Conservation (phyloP, 2,113 vertebrate genomes). For the Colistium nudipinnis region DNA sequence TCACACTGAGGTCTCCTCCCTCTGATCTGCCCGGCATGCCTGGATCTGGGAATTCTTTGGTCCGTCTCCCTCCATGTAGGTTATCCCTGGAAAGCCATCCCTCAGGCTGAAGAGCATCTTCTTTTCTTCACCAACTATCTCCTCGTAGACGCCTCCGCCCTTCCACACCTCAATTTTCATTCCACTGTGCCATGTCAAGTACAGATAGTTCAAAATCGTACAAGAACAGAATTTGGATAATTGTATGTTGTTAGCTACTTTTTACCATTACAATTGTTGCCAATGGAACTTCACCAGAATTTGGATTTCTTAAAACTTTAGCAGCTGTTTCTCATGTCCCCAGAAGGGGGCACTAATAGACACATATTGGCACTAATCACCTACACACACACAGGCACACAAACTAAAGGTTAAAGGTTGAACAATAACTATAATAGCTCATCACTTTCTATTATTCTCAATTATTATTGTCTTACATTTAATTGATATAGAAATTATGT, state of each 20-base stretch:
- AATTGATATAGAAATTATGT: too few species aligned
- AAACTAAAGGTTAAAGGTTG: not conserved
- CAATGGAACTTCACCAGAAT: not conserved
- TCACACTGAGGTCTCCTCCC: constrained; percentile 56
- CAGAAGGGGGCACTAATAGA: constrained; percentile 5
- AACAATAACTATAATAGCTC: too few species aligned
- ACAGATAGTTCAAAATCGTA: not conserved
- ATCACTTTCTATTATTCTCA: too few species aligned
- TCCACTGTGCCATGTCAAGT: not conserved
- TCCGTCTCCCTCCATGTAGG: constrained; percentile 59
- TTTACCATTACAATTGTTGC: not conserved
- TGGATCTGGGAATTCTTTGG: constrained; percentile 54
- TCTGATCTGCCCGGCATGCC: constrained; percentile 21
- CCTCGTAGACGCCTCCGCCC: constrained; percentile 8
- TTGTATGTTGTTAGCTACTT: not conserved
- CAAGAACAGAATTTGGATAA: not conserved
- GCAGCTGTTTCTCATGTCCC: constrained; percentile 34
- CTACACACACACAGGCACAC: not conserved
- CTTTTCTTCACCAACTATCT: constrained; percentile 29
- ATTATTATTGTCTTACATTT: too few species aligned
- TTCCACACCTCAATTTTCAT: constrained; percentile 19
- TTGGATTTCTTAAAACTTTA: constrained; percentile 1
- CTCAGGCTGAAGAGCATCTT: constrained; percentile 17
- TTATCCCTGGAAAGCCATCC: constrained; percentile 53
- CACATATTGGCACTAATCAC: constrained; percentile 2